phyloP scores from a whole-genome alignment of 2,113 vertebrate species.

The Pseudopodoces humilis region DNA sequence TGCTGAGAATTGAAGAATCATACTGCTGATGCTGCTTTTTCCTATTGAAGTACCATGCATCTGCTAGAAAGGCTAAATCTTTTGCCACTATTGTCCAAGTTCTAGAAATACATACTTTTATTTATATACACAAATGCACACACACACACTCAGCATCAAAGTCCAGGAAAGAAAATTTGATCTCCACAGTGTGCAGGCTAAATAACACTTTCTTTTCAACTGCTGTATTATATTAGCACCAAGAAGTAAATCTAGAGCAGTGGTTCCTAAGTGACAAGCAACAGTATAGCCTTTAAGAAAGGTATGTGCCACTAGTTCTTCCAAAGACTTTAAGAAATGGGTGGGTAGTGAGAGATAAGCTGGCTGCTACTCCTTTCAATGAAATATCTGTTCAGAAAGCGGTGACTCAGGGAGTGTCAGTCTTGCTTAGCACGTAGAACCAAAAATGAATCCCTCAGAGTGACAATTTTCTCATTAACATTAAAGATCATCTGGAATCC shows the following conservation, averaged over 20 bases:
- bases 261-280: background rate
- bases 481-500: constrained; percentile 42
- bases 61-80: background rate
- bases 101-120: background rate
- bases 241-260: background rate
- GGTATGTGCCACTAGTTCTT: background rate
- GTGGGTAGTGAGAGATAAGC: constrained; percentile 16
- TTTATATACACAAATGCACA: background rate
- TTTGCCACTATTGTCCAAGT: background rate
- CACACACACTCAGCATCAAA: background rate
- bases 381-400: constrained; percentile 11
- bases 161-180: background rate
- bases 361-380: background rate
- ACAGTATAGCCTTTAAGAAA: background rate
- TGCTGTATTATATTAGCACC: background rate
- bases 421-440: constrained; percentile 34
- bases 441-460: constrained; percentile 32
- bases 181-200: background rate
- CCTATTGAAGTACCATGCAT: background rate
- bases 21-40: background rate
- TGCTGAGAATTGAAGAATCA: background rate
- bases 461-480: constrained; percentile 49
- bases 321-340: background rate
- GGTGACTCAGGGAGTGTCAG: background rate
- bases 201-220: background rate